Percentiles rank a stretch among this genome's conserved stretches.
Conservation (phyloP, 2,113 vertebrate genomes). For the Circaetus gallicus region DNA sequence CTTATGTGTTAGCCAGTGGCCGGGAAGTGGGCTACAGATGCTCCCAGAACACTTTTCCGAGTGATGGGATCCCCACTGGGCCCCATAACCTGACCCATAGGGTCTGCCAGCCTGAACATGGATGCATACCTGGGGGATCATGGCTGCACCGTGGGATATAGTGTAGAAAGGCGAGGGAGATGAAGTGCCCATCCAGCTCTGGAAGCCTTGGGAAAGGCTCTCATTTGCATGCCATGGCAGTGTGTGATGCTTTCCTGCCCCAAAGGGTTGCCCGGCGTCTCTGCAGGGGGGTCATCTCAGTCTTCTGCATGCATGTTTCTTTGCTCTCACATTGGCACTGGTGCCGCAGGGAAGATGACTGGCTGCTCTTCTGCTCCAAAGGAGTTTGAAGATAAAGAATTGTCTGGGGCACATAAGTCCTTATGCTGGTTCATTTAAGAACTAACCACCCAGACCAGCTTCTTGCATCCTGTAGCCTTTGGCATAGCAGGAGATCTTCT, state of each 20-base stretch:
- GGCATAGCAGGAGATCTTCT: background rate
- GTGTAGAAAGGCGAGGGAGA: background rate
- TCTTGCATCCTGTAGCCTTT: background rate
- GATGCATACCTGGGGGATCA: background rate
- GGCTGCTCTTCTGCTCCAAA: background rate
- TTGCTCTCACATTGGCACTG: background rate
- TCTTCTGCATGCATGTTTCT: background rate
- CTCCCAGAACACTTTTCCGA: background rate
- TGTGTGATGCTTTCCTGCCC: background rate
- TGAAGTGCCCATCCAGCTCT: background rate
- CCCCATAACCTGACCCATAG: background rate
- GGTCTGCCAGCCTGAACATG: background rate
- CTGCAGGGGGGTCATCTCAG: background rate
- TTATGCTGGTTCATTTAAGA: background rate
- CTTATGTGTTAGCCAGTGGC: background rate
- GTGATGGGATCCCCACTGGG: background rate
- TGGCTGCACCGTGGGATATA: background rate
- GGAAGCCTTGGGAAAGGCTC: background rate
- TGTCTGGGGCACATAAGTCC: background rate
- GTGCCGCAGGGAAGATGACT: background rate
- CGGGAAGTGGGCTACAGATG: background rate
- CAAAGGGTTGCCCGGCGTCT: accelerated
- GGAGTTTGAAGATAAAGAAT: background rate
- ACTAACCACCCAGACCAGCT: background rate
- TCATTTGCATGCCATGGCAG: background rate